phyloP scores from a whole-genome alignment of 2,888 invertebrate genomes.

The Xanthorhoe designata region DNA sequence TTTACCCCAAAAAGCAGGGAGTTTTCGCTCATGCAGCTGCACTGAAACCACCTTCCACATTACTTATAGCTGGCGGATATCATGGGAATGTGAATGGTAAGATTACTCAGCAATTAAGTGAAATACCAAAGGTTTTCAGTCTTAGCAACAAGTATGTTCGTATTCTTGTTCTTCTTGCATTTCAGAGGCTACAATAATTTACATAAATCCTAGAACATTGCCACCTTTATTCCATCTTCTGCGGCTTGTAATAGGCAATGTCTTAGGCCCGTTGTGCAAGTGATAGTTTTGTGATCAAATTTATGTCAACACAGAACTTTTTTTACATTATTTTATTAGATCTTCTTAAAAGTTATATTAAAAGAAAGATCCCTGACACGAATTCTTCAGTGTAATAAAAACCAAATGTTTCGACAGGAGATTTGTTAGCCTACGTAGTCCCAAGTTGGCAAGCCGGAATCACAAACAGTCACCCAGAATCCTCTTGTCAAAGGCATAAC shows the following conservation, averaged over 20 bases:
- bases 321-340: no score
- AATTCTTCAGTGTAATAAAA: not conserved
- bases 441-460: conserved; percentile 93
- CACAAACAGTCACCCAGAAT: conserved; percentile 90
- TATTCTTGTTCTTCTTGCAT: no score
- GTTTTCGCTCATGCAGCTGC: conserved; percentile 96
- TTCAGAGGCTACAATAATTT: not conserved
- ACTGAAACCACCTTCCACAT: conserved; percentile 92
- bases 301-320: no score
- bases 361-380: no score
- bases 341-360: not conserved
- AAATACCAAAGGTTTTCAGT: no score
- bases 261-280: no score
- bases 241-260: no score
- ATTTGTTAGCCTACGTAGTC: conserved; percentile 94
- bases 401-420: conserved; percentile 70
- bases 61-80: conserved; percentile 95
- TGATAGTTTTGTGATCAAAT: no score
- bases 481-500: conserved; percentile 90
- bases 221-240: no score
- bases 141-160: no score
- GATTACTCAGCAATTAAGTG: conserved; percentile 21
- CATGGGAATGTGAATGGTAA: conserved; percentile 94
- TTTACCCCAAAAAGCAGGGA: conserved; percentile 94
- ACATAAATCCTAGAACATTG: no score